These are phyloP conservation scores for Aporophyla lueneburgensis DNA, from an alignment of 2,888 invertebrate genomes.

Conservation along the genomic window DNA sequence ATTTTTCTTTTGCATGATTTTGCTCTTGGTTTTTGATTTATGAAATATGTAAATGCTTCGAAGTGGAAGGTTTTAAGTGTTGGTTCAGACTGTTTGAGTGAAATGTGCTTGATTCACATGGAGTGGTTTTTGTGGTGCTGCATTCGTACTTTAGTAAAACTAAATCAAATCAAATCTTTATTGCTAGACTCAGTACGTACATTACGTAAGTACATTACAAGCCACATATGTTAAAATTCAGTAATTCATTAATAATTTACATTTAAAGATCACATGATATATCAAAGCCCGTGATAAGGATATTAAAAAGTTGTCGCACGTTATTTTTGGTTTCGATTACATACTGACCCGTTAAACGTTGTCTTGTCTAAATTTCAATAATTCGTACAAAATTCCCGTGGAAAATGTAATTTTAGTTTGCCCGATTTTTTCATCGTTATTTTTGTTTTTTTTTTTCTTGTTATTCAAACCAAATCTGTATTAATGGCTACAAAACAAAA, in stretches of 20 bases:
- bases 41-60: slow-evolving; percentile 27
- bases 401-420: too few species aligned
- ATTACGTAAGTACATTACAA: neutral
- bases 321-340: neutral
- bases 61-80: neutral
- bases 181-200: neutral
- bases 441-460: too few species aligned
- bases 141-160: neutral
- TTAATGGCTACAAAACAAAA: too few species aligned
- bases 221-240: neutral
- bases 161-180: neutral
- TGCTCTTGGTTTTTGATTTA: slow-evolving; percentile 28
- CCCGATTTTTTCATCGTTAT: too few species aligned
- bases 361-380: too few species aligned
- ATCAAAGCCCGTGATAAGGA: too few species aligned
- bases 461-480: too few species aligned
- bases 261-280: neutral
- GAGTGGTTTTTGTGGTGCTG: neutral
- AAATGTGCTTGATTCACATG: neutral
- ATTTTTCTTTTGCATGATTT: slow-evolving; percentile 34
- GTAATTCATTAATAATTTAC: neutral
- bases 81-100: neutral
- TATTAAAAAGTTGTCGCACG: neutral
- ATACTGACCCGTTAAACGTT: too few species aligned
- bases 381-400: too few species aligned